Evolutionary conservation across 2,113 vertebrate species (phyloP).

Genomic region (Saimiri boliviensis): DNA sequence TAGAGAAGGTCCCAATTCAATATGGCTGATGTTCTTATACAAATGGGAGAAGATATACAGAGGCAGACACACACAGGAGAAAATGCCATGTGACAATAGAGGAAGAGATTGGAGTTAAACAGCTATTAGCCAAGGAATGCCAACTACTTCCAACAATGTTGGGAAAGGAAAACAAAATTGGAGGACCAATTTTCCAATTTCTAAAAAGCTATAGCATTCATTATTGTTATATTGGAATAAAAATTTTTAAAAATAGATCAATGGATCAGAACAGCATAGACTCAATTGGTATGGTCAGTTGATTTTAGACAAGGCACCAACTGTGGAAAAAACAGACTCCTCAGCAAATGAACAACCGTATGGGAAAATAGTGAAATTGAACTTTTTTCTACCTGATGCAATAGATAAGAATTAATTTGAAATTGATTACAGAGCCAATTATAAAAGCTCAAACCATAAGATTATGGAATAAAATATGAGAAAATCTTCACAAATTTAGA

Average conservation of each 20-base stretch:
- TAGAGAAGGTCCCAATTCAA: not conserved
- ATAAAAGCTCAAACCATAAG: not conserved
- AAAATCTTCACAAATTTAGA: not conserved
- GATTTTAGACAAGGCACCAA: not conserved
- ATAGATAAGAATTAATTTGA: not conserved
- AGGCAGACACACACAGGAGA: not conserved
- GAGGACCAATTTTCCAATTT: not conserved
- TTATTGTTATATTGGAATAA: not conserved
- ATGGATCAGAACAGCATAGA: not conserved
- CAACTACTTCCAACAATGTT: not conserved
- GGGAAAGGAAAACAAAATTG: not conserved
- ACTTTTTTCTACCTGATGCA: not conserved
- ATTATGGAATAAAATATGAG: not conserved
- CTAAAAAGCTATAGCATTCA: not conserved
- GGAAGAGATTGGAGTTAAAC: not conserved
- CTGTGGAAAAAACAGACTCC: not conserved
- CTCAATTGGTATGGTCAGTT: not conserved
- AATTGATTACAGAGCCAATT: not conserved
- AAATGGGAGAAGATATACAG: not conserved
- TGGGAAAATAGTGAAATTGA: not conserved
- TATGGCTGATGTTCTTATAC: not conserved
- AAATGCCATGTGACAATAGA: not conserved
- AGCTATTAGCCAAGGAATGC: not conserved
- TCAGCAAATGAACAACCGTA: not conserved
- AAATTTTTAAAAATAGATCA: not conserved